Evolutionary conservation across 2,797 vertebrate species (phyloP), one percentile per base, ranked within the genome.

Genomic region (Microctenopoma steveboyesi): DNA sequence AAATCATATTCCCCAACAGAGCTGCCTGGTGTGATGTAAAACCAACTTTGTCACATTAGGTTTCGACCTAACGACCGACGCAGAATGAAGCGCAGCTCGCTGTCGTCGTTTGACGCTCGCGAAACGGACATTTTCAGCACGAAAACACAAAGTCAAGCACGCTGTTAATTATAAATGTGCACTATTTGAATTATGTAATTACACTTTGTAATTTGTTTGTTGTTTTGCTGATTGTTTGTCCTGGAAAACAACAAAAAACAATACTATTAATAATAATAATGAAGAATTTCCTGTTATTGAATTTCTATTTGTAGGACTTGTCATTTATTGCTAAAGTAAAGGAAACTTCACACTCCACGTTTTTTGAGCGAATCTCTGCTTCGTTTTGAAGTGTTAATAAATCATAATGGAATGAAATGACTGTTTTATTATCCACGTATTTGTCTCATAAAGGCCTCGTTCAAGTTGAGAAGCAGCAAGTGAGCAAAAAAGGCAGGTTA

Each of bases 1-100:
- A 4, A 18, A 18, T 18, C 0, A 4, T 9, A 27, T 2, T 13
- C 4, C 14, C 0, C 1, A 10, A 9, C 28, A 28, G 1, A n/a
- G 0, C 3, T 5, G 13, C 0, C 2, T 3, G 3, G 33, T 10
- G 5, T n/a, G 40, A 61, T 18, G 11, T 1, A 13, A 53, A n/a
- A 10, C 28, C 51, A 14, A 37, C 12, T 30, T 33, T 14, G 18
- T 39, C 7, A 69, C 46, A 39, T 35, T 2, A 22, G 5, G 8
- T 0, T 43, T 43, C 42, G 42, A 58, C 14, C 66, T 56, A 3
- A 2, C 5, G 15, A 15, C 3, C 18, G 33, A 47, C 37, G 15
- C 5, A 33, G 18, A 28, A 0, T 12, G 28, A 42, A 45, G 25
- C 25, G 35, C 2, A n/a, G 0, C 30, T 30, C 56, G 52, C 33